Conservation (phyloP, 2,888 invertebrate species). For the Notodonta dromedarius region DNA sequence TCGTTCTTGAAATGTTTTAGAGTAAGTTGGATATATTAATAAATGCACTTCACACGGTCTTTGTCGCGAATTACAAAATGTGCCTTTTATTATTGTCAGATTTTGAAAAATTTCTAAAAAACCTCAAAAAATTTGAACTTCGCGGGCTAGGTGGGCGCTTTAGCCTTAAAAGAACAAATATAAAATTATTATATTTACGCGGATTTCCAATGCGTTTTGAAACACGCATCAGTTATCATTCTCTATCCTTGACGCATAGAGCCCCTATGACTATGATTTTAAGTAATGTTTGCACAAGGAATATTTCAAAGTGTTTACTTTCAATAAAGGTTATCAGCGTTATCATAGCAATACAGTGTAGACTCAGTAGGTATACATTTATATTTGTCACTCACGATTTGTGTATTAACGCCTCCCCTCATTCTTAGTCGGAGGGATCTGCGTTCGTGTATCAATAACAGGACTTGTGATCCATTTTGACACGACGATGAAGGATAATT, state of each 20-base stretch:
- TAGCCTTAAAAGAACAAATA: too few species aligned
- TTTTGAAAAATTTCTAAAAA: too few species aligned
- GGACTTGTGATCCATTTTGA: conserved; percentile 21
- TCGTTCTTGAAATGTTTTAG: too few species aligned
- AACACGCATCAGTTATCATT: not conserved
- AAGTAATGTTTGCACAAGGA: conserved; percentile 20
- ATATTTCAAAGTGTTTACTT: conserved; percentile 24
- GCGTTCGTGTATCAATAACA: conserved; percentile 4
- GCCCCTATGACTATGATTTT: conserved; percentile 4
- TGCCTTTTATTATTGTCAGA: too few species aligned
- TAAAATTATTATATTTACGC: too few species aligned
- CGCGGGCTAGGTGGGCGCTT: too few species aligned
- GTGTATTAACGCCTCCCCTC: conserved; percentile 29
- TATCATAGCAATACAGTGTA: conserved; percentile 26
- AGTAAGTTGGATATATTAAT: too few species aligned
- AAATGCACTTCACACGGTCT: too few species aligned
- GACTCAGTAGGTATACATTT: conserved; percentile 37
- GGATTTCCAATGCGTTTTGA: not conserved
- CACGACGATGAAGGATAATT: conserved; percentile 2
- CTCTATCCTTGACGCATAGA: not conserved
- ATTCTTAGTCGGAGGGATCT: conserved; percentile 4
- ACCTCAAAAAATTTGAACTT: too few species aligned
- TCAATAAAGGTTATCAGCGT: conserved; percentile 31
- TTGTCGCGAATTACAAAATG: too few species aligned
- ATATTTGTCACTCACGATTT: conserved; percentile 44